Percentiles rank a stretch among this genome's conserved stretches.
Evolutionary conservation across 2,888 invertebrate genomes (phyloP).

Genomic region (Apotomis capreana): DNA sequence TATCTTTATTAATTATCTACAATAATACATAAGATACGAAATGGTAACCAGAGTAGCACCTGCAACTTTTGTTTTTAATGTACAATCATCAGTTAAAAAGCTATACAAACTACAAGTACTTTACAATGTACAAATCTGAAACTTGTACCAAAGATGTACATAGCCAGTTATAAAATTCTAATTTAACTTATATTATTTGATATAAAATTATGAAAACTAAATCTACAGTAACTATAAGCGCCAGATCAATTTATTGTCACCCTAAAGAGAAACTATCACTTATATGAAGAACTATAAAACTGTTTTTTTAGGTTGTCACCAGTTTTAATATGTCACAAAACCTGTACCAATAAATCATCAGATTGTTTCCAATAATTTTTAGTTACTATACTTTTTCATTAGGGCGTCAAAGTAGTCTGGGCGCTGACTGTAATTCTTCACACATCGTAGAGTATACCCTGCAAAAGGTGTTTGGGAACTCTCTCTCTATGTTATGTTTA

Average conservation of each 20-base stretch:
- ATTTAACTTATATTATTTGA: conserved; percentile 45
- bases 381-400: background rate
- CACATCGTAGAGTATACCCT: conserved; percentile 15
- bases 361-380: no score
- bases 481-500: background rate
- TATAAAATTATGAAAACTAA: conserved; percentile 44
- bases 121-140: conserved; percentile 34
- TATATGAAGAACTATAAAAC: no score
- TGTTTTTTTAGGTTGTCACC: background rate
- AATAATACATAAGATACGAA: conserved; percentile 62
- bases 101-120: conserved; percentile 35
- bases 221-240: conserved; percentile 23
- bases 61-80: conserved; percentile 58
- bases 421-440: conserved; percentile 4
- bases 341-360: no score
- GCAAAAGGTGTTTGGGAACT: background rate
- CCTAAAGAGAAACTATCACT: background rate
- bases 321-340: no score
- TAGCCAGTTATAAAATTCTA: conserved; percentile 47
- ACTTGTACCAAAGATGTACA: conserved; percentile 30
- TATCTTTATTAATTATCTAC: conserved; percentile 58
- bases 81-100: conserved; percentile 42
- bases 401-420: conserved; percentile 6
- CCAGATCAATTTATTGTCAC: background rate
- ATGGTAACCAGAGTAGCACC: conserved; percentile 78